These are phyloP conservation scores for Athetis lepigone DNA, from an alignment of 2,888 invertebrate species.

Conservation along the genomic window DNA sequence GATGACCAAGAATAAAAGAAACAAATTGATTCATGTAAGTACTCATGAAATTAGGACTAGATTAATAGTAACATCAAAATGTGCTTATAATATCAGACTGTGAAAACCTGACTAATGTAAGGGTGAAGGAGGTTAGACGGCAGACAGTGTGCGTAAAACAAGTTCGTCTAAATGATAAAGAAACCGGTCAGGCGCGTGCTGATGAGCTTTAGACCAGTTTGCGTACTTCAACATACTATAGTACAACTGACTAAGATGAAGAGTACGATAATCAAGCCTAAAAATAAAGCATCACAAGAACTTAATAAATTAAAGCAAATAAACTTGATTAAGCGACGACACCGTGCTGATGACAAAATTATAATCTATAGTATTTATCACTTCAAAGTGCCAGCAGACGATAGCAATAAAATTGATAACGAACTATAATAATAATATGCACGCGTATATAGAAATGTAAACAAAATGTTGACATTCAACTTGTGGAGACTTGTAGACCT, in stretches of 20 bases:
- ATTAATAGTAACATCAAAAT: conserved; percentile 19
- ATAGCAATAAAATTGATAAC: conserved; percentile 52
- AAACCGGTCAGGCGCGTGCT: conserved; percentile 57
- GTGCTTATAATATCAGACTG: conserved; percentile 31
- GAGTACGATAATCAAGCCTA: conserved; percentile 7
- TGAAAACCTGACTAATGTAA: conserved; percentile 49
- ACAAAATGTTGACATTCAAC: conserved; percentile 88
- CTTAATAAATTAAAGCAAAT: conserved; percentile 16
- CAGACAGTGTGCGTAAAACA: conserved; percentile 39
- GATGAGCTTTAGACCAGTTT: conserved; percentile 49
- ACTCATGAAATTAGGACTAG: conserved; percentile 9
- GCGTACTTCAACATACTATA: conserved; percentile 26
- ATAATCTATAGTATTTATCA: conserved; percentile 46
- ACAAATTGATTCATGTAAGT: neutral
- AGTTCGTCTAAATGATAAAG: conserved; percentile 47
- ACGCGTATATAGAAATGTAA: conserved; percentile 76
- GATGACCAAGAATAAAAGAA: neutral
- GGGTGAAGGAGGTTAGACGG: conserved; percentile 44
- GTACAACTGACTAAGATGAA: conserved; percentile 21
- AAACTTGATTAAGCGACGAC: conserved; percentile 45
- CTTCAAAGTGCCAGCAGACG: conserved; percentile 35
- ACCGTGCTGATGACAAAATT: conserved; percentile 14
- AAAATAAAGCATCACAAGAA: conserved; percentile 10
- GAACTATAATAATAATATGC: conserved; percentile 43
- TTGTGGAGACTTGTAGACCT: conserved; percentile 84